Evolutionary conservation across 2,888 invertebrate genomes (phyloP).

Genomic region (Ptychoptera contaminata): DNA sequence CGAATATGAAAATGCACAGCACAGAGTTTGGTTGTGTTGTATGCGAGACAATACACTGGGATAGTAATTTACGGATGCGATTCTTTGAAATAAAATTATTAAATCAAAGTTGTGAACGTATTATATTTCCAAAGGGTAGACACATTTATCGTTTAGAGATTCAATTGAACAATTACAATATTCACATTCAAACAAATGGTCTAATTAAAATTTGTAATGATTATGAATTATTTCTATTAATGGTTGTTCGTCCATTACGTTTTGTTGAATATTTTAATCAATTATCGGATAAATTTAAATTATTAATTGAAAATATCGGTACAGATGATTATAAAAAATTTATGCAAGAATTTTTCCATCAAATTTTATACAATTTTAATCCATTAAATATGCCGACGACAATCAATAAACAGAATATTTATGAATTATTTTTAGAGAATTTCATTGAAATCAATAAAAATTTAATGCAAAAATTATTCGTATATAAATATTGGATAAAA

Average conservation of each 20-base stretch:
- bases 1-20: not conserved
- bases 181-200: not conserved
- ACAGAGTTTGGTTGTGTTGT: not conserved
- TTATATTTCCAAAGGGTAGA: not conserved
- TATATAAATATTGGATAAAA: not conserved
- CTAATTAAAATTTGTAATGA: not conserved
- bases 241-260: not conserved
- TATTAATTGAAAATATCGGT: not conserved
- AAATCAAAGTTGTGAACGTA: not conserved
- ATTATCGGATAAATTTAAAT: not conserved
- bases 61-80: not conserved
- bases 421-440: not conserved
- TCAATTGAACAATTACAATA: not conserved
- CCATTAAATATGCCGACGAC: not conserved
- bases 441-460: not conserved
- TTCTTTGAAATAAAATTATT: too few species aligned
- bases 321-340: not conserved
- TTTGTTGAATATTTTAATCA: not conserved
- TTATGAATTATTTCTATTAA: not conserved
- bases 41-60: not conserved
- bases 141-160: not conserved
- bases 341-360: not conserved
- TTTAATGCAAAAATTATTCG: not conserved
- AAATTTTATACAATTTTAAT: not conserved
- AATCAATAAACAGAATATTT: not conserved